Evolutionary conservation across 2,797 vertebrate species (phyloP), one percentile per base, ranked within the genome.

Genomic region (Limnodromus scolopaceus): DNA sequence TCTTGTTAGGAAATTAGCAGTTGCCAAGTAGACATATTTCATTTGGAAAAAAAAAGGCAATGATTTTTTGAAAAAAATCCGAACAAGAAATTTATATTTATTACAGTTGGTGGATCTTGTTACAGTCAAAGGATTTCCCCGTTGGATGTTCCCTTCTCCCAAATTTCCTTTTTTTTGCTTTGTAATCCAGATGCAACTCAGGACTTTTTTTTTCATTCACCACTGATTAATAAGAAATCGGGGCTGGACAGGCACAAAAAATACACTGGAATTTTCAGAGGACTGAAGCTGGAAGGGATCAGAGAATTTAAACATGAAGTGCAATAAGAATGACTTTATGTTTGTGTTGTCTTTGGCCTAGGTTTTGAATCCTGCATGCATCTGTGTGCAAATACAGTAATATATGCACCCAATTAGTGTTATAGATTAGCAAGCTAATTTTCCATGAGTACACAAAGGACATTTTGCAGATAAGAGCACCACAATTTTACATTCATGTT

Each of bases 401-500:
- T 23, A 30, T 14, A 32, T 36, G 30, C 18, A n/a, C 6, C 17
- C 36, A 55, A 8, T 39, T 45, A 57, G 15, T 39, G 7, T 28
- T 60, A 45, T 1, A 19, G 24, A 22, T 39, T 48, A 48, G 24
- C 51, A 34, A 71, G 9, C 2, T 72, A 9, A 43, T 61, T 45
- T 61, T 66, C 36, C 46, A 3, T 28, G 45, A 51, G 12, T 39
- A 36, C 7, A 16, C 3, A 39, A 20, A 55, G 16, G 54, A 24
- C 1, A 16, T 30, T 20, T 79, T 68, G 30, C 23, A 43, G 63
- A 13, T 71, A 71, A 15, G 9, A 4, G 48, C 36, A 9, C 46
- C 3, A 4, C 0, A 0, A 18, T 28, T 76, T 41, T 72, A 30
- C 6, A 25, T 28, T 13, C 9, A 3, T 19, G 14, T 41, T 49